Evolutionary conservation across 2,797 vertebrate species (phyloP).

Genomic region (Pterois miles): DNA sequence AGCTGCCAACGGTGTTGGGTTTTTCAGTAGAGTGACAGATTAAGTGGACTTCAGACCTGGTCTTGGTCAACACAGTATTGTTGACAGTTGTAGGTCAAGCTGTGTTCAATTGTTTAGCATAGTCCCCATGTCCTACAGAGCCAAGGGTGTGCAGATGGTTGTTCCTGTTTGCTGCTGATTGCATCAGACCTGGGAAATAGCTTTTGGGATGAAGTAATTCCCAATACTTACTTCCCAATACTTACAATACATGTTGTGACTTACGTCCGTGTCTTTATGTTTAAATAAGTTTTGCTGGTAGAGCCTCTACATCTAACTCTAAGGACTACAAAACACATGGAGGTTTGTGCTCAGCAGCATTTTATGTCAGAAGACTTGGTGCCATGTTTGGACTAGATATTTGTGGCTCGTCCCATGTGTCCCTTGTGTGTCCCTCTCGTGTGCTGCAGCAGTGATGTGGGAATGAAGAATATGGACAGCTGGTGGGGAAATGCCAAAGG

Average conservation of each 20-base stretch:
- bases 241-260: no score
- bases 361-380: slow-evolving; percentile 7
- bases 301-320: neutral
- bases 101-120: slow-evolving; percentile 60
- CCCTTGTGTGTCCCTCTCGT: neutral
- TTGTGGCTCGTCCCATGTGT: slow-evolving; percentile 39
- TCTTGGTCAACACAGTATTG: slow-evolving; percentile 65
- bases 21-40: slow-evolving; percentile 18
- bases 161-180: slow-evolving; percentile 59
- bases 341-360: neutral
- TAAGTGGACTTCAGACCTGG: slow-evolving; percentile 71
- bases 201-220: slow-evolving; percentile 44
- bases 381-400: slow-evolving; percentile 54
- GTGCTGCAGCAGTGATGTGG: slow-evolving; percentile 15
- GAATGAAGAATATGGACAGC: slow-evolving; percentile 49
- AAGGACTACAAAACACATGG: neutral
- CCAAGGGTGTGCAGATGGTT: slow-evolving; percentile 44
- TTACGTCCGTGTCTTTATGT: neutral
- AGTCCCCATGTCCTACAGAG: slow-evolving; percentile 33
- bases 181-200: slow-evolving; percentile 26
- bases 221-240: no score
- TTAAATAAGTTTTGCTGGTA: neutral
- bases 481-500: slow-evolving; percentile 24
- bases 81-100: slow-evolving; percentile 70
- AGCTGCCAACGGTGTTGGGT: neutral